phyloP scores from a whole-genome alignment of 2,797 vertebrate genomes.

The Numenius phaeopus region DNA sequence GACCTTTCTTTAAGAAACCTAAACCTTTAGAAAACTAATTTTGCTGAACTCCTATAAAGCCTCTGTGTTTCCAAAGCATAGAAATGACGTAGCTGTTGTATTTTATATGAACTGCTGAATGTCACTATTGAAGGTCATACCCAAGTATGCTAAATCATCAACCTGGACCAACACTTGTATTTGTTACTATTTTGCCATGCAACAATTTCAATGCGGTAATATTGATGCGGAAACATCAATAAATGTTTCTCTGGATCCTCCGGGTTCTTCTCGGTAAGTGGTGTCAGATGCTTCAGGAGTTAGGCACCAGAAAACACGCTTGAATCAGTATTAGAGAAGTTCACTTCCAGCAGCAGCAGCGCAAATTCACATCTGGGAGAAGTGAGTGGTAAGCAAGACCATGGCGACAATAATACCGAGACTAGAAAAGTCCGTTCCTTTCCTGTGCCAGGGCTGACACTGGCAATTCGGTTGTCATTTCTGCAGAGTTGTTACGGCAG shows the following conservation, averaged over 20 bases:
- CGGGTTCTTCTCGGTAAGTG: rapidly evolving
- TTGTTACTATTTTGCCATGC: neutral
- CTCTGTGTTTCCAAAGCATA: neutral
- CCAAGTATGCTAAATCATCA: neutral
- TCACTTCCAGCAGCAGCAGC: neutral
- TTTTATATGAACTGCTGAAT: neutral
- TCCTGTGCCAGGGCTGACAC: neutral
- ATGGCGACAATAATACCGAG: neutral
- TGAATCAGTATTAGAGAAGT: neutral
- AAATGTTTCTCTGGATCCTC: neutral
- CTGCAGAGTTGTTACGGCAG: neutral
- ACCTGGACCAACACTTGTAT: neutral
- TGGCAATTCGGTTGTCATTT: neutral
- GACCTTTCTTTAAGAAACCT: neutral
- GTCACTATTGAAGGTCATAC: neutral
- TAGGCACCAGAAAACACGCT: neutral
- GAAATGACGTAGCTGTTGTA: neutral
- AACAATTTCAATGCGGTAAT: neutral
- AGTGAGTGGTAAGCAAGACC: neutral
- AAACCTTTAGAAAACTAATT: neutral
- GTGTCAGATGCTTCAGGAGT: neutral
- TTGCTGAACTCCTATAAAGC: neutral
- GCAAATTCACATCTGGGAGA: neutral
- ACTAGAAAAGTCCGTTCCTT: neutral
- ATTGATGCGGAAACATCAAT: neutral